Evolutionary conservation across 2,888 invertebrate species (phyloP).

Genomic region (Trissoscelio sp.): DNA sequence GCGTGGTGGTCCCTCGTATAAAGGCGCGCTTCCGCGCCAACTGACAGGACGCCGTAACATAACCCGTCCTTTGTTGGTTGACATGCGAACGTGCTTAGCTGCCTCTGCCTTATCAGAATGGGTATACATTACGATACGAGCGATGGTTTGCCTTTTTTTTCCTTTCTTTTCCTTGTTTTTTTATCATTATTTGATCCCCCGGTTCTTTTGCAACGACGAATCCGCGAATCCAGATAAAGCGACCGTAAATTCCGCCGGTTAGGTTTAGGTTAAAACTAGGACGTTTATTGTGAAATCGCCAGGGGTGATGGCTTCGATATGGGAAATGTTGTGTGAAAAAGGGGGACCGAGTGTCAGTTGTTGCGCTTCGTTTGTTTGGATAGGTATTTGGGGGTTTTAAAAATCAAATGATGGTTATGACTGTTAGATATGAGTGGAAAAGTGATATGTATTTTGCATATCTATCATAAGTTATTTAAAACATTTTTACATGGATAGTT

Average conservation of each 20-base stretch:
- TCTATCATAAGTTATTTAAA: too few relatives aligned
- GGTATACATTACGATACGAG: constrained; percentile 75
- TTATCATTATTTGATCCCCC: neutral
- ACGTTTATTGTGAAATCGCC: constrained; percentile 2
- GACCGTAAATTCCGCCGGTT: constrained; percentile 22
- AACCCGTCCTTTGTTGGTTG: constrained; percentile 77
- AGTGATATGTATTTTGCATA: too few relatives aligned
- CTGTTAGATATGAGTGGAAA: too few relatives aligned
- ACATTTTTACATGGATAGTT: too few relatives aligned
- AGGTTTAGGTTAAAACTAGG: constrained; percentile 2
- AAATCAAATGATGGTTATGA: too few relatives aligned
- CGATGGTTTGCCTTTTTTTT: constrained; percentile 26
- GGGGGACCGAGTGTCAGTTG: neutral
- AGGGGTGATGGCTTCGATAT: neutral
- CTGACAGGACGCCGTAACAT: constrained; percentile 73
- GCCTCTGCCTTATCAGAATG: constrained; percentile 75
- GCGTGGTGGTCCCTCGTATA: constrained; percentile 64
- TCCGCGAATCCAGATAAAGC: constrained; percentile 27
- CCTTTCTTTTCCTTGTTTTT: neutral
- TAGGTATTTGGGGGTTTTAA: neutral
- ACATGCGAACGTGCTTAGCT: constrained; percentile 66
- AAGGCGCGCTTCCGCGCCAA: constrained; percentile 70
- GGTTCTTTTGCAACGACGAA: neutral
- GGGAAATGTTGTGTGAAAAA: constrained; percentile 26
- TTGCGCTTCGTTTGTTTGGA: neutral